Conservation (phyloP, 2,888 invertebrate species). For the Willowsia nigromaculata region DNA sequence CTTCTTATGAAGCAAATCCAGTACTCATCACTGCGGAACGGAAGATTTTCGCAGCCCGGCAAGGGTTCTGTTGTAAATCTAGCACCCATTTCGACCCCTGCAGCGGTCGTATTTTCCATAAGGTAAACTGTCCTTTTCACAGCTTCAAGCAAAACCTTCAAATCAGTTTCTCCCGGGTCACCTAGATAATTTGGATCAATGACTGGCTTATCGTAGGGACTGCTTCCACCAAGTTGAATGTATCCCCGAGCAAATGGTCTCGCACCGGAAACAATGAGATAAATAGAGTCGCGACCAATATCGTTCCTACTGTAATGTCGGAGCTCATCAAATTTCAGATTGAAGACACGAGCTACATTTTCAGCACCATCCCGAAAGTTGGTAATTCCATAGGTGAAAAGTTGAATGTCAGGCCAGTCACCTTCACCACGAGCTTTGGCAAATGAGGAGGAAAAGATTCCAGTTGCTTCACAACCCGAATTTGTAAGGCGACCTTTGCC, state of each 20-base stretch:
- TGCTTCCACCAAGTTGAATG: slow-evolving; percentile 65
- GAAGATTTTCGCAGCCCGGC: slow-evolving; percentile 74
- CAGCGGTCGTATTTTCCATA: slow-evolving; percentile 72
- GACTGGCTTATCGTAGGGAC: slow-evolving; percentile 72
- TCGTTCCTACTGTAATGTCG: slow-evolving; percentile 63
- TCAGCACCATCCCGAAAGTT: slow-evolving; percentile 57
- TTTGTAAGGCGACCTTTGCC: slow-evolving; percentile 70
- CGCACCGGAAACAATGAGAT: slow-evolving; percentile 60
- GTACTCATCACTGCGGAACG: slow-evolving; percentile 72
- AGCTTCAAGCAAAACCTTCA: slow-evolving; percentile 74
- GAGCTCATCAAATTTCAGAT: slow-evolving; percentile 69
- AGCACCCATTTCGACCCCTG: slow-evolving; percentile 48
- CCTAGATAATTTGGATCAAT: slow-evolving; percentile 76
- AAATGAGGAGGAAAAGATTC: slow-evolving; percentile 60
- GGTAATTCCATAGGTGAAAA: slow-evolving; percentile 54
- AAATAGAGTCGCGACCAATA: slow-evolving; percentile 62
- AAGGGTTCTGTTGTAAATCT: slow-evolving; percentile 55
- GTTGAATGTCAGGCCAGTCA: slow-evolving; percentile 74
- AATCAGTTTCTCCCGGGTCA: slow-evolving; percentile 67
- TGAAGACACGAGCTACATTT: slow-evolving; percentile 62
- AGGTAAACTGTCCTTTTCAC: slow-evolving; percentile 65
- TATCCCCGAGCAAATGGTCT: slow-evolving; percentile 70
- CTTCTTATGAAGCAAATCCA: slow-evolving; percentile 73
- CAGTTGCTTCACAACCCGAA: slow-evolving; percentile 70
- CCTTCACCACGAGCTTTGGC: slow-evolving; percentile 74